phyloP scores from a whole-genome alignment of 2,888 invertebrate genomes.

The Sminthurides aquaticus region DNA sequence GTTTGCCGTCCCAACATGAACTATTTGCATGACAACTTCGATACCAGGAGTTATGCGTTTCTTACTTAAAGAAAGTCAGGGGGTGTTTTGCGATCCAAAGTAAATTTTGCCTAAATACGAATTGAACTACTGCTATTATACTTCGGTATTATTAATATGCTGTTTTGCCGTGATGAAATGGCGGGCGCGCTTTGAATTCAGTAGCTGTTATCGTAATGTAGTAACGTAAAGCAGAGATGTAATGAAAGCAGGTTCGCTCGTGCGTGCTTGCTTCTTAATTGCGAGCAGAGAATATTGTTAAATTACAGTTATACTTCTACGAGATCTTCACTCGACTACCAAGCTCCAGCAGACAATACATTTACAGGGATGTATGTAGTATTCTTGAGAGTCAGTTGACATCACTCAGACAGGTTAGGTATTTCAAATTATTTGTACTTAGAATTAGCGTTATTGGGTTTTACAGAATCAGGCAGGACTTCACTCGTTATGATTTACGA shows the following conservation, averaged over 20 bases:
- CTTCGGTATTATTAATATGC: conserved; percentile 20
- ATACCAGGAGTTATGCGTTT: conserved; percentile 17
- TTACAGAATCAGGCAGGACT: not conserved
- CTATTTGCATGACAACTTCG: conserved; percentile 22
- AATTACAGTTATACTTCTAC: conserved; percentile 4
- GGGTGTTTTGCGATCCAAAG: conserved; percentile 18
- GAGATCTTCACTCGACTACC: conserved; percentile 22
- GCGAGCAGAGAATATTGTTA: no score
- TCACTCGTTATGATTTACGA: not conserved
- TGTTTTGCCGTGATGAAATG: no score
- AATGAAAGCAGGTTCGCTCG: no score
- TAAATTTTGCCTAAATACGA: conserved; percentile 20
- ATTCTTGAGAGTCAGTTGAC: not conserved
- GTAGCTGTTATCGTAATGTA: not conserved
- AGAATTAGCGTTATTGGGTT: not conserved
- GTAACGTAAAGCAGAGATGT: no score
- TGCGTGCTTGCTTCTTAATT: no score
- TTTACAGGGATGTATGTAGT: conserved; percentile 12
- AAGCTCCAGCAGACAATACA: conserved; percentile 18
- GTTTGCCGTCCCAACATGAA: conserved; percentile 42
- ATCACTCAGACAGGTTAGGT: conserved; percentile 1
- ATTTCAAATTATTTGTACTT: not conserved
- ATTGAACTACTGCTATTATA: conserved; percentile 18
- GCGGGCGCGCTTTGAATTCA: no score
- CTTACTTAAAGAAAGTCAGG: not conserved